Evolutionary conservation across 2,888 invertebrate genomes (phyloP).

Genomic region (Malachius bipustulatus): DNA sequence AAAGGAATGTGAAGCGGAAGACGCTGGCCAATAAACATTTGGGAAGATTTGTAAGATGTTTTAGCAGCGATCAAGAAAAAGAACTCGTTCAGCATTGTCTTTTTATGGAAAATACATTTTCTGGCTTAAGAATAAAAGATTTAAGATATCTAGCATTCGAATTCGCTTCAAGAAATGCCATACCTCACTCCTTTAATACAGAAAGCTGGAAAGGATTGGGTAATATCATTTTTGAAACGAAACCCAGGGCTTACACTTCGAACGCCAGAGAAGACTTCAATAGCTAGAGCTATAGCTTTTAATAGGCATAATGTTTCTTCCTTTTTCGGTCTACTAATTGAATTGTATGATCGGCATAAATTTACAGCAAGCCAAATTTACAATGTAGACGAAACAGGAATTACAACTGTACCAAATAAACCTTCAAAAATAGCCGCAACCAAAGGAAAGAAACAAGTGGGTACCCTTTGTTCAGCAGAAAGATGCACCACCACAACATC

Average conservation of each 20-base stretch:
- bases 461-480: not conserved
- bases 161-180: constrained; percentile 1
- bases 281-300: constrained; percentile 5
- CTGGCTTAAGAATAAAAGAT: constrained; percentile 14
- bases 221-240: constrained; percentile 5
- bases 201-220: constrained; percentile 2
- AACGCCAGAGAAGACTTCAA: constrained; percentile 6
- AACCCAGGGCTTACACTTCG: constrained; percentile 15
- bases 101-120: constrained; percentile 8
- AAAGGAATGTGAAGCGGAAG: constrained; percentile 1
- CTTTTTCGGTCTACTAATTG: constrained; percentile 6
- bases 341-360: constrained; percentile 3
- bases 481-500: not conserved
- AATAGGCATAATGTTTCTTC: not conserved
- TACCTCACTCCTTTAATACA: not conserved
- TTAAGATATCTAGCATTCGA: constrained; percentile 14
- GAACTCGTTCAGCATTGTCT: constrained; percentile 6
- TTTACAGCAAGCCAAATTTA: constrained; percentile 5
- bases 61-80: constrained; percentile 4
- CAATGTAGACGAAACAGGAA: not conserved
- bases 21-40: constrained; percentile 4
- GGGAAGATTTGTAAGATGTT: constrained; percentile 5
- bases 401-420: constrained; percentile 4
- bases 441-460: constrained; percentile 7
- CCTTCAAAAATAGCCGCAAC: constrained; percentile 3